These are phyloP conservation scores for Drosophila mercatorum DNA, from an alignment of 2,888 invertebrate species.

Conservation along the genomic window DNA sequence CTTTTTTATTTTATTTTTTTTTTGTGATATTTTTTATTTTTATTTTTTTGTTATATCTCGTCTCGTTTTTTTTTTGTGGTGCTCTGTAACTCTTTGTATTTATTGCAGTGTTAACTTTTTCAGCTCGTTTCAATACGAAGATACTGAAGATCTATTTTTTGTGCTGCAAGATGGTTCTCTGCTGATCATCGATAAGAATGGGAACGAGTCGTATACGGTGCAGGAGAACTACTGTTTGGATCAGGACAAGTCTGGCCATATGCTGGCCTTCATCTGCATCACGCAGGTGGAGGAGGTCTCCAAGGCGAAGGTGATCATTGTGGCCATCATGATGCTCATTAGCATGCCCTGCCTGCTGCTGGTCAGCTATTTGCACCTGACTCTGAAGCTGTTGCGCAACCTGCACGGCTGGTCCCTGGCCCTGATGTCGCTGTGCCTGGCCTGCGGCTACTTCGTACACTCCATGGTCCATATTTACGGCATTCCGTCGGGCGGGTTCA, in stretches of 20 bases:
- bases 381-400: slow-evolving; percentile 76
- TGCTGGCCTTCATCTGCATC: slow-evolving; percentile 83
- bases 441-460: slow-evolving; percentile 81
- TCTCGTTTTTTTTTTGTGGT: slow-evolving; percentile 17
- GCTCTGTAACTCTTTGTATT: slow-evolving; percentile 40
- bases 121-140: slow-evolving; percentile 74
- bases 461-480: slow-evolving; percentile 81
- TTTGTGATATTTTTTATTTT: slow-evolving; percentile 7
- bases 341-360: slow-evolving; percentile 82
- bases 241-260: slow-evolving; percentile 76
- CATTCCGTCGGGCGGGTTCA: slow-evolving; percentile 66
- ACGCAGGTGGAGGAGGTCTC: slow-evolving; percentile 75
- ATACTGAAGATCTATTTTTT: slow-evolving; percentile 76
- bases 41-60: not conserved
- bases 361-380: slow-evolving; percentile 80
- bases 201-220: slow-evolving; percentile 79
- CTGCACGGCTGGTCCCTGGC: slow-evolving; percentile 83
- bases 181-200: slow-evolving; percentile 79
- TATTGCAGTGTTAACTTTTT: slow-evolving; percentile 51
- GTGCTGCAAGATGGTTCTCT: slow-evolving; percentile 83
- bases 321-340: slow-evolving; percentile 81
- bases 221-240: slow-evolving; percentile 83
- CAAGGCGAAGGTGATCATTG: slow-evolving; percentile 48
- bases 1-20: not conserved
- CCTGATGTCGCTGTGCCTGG: slow-evolving; percentile 82